Conservation (phyloP, 2,888 invertebrate genomes). For the Drosophila eohydei region DNA sequence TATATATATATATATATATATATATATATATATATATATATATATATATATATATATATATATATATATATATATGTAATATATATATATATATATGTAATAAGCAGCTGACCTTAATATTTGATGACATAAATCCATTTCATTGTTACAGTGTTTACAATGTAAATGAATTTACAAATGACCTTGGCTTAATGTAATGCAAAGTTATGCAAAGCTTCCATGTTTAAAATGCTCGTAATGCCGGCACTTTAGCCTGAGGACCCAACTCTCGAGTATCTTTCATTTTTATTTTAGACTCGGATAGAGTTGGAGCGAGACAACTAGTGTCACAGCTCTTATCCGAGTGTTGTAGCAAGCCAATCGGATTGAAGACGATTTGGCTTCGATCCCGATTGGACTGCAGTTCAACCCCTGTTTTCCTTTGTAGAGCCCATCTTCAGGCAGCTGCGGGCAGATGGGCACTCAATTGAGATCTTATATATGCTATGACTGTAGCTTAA, state of each 20-base stretch:
- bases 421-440: background rate
- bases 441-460: conserved; percentile 45
- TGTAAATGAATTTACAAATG: conserved; percentile 37
- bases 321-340: conserved; percentile 52
- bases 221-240: conserved; percentile 1
- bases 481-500: conserved; percentile 20
- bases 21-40: background rate
- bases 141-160: conserved; percentile 34
- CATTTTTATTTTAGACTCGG: conserved; percentile 70
- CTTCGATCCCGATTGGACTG: conserved; percentile 36
- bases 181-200: conserved; percentile 63
- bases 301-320: conserved; percentile 72
- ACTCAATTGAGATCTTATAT: conserved; percentile 21
- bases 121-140: background rate
- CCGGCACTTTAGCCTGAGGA: conserved; percentile 29
- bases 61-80: too few relatives aligned
- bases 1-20: too few relatives aligned
- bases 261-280: conserved; percentile 39
- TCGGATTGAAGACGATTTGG: conserved; percentile 34
- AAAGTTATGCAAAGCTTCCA: conserved; percentile 59
- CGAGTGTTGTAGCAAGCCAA: conserved; percentile 55
- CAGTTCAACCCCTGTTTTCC: conserved; percentile 50
- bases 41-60: too few relatives aligned
- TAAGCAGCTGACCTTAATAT: background rate
- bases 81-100: background rate